These are phyloP conservation scores for Uromys caudimaculatus DNA, from an alignment of 2,797 vertebrate species.

Conservation along the genomic window DNA sequence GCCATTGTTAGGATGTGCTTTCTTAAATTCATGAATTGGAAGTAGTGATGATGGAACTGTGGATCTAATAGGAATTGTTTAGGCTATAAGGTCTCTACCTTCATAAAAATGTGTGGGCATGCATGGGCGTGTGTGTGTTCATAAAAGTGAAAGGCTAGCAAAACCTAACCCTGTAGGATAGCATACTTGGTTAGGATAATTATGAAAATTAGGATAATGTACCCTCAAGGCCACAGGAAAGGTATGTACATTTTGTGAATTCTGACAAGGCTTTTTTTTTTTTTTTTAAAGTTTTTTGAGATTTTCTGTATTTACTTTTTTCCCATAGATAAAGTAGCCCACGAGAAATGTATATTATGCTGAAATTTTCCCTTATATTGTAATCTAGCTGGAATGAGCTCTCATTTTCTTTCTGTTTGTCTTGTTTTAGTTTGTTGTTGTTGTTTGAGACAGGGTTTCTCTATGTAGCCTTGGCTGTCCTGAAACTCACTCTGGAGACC, in stretches of 20 bases:
- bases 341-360: background rate
- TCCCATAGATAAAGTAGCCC: background rate
- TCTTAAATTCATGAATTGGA: background rate
- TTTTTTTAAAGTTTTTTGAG: background rate
- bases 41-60: background rate
- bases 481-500: background rate
- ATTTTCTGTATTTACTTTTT: conserved; percentile 33
- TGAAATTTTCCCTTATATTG: background rate
- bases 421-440: background rate
- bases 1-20: background rate
- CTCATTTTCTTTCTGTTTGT: background rate
- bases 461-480: background rate
- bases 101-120: background rate
- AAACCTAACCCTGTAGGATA: background rate
- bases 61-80: background rate
- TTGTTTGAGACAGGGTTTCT: background rate
- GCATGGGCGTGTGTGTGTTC: background rate
- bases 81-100: background rate
- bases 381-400: background rate
- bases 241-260: background rate
- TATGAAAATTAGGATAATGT: background rate
- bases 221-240: background rate
- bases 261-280: background rate
- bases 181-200: background rate
- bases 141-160: background rate